Conservation (phyloP, 2,888 invertebrate species). For the Eulithis prunata region DNA sequence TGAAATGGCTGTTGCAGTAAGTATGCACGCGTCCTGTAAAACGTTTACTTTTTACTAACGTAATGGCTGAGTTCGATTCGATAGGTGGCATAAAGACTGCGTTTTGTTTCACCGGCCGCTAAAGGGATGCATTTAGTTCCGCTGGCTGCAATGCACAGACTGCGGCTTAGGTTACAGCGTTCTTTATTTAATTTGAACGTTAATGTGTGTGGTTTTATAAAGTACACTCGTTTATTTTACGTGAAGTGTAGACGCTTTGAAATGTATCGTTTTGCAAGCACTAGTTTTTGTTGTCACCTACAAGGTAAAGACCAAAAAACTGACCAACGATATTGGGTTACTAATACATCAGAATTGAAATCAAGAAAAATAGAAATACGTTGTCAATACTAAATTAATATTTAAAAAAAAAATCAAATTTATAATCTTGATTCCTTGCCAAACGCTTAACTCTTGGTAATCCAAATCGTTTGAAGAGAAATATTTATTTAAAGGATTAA, state of each 20-base stretch:
- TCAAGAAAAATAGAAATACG: too few species aligned
- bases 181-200: conserved; percentile 21
- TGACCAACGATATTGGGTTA: too few species aligned
- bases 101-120: conserved; percentile 8
- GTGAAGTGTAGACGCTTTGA: not conserved
- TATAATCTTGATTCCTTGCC: too few species aligned
- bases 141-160: conserved; percentile 1
- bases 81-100: not conserved
- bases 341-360: too few species aligned
- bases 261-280: not conserved
- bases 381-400: too few species aligned
- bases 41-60: conserved; percentile 8
- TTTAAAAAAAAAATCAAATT: too few species aligned
- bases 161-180: conserved; percentile 16
- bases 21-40: conserved; percentile 1
- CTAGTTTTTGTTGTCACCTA: not conserved
- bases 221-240: conserved; percentile 3
- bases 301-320: not conserved
- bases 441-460: too few species aligned
- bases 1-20: too few species aligned
- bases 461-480: too few species aligned
- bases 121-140: not conserved
- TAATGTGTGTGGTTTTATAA: conserved; percentile 3
- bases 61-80: not conserved
- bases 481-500: too few species aligned